Percentiles rank a stretch among this genome's conserved stretches.
phyloP scores from a whole-genome alignment of 2,797 vertebrate species.

The Helostoma temminkii region DNA sequence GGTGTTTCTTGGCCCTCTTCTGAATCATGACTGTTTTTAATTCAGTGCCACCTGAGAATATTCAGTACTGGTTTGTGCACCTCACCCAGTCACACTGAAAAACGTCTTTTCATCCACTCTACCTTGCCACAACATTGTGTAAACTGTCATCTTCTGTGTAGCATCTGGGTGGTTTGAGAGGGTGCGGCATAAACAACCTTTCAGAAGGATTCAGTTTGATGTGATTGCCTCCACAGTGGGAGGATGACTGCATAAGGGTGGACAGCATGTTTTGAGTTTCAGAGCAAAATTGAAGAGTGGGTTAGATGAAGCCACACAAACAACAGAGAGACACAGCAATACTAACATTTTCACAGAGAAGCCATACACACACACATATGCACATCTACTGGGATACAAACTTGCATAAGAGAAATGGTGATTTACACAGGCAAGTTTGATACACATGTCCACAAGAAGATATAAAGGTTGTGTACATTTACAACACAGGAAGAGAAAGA shows the following conservation, averaged over 20 bases:
- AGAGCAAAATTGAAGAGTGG: constrained; percentile 72
- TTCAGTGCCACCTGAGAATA: too few species aligned
- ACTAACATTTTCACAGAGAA: constrained; percentile 67
- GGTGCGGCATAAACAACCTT: constrained; percentile 65
- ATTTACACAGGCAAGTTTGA: background rate
- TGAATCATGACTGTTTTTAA: too few species aligned
- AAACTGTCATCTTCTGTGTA: constrained; percentile 23
- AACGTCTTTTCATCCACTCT: constrained; percentile 29
- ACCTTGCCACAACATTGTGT: constrained; percentile 27
- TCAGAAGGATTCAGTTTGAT: constrained; percentile 23
- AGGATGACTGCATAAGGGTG: constrained; percentile 44
- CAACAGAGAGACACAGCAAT: constrained; percentile 63
- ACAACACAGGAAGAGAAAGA: constrained; percentile 46
- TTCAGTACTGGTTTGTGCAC: too few species aligned
- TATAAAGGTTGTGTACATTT: constrained; percentile 32
- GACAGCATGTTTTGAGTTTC: constrained; percentile 64
- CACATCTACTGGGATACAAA: constrained; percentile 14
- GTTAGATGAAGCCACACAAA: constrained; percentile 46
- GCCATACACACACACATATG: constrained; percentile 45
- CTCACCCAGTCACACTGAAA: constrained; percentile 5
- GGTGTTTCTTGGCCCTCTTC: too few species aligned
- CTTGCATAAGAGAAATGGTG: constrained; percentile 23
- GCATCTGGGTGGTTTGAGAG: constrained; percentile 64
- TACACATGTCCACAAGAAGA: constrained; percentile 9
- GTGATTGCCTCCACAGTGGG: constrained; percentile 42